Percentiles rank a stretch among this genome's conserved stretches.
phyloP scores from a whole-genome alignment of 2,888 invertebrate species.

The Drosophila heteroneura region DNA sequence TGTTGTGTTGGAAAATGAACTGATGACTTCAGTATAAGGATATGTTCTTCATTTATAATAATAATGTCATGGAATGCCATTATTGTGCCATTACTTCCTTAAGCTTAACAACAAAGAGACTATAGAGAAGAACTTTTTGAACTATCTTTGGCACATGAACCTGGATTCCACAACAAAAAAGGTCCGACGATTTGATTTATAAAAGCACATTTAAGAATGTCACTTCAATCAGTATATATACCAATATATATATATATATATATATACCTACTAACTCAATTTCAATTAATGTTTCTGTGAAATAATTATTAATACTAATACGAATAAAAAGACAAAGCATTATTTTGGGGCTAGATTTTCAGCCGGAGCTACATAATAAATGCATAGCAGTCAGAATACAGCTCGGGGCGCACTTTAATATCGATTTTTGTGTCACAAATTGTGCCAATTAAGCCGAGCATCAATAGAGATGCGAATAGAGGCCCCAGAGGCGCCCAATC shows the following conservation, averaged over 20 bases:
- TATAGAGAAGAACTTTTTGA: neutral
- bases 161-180: neutral
- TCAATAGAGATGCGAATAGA: neutral
- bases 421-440: constrained; percentile 44
- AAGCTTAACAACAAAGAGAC: neutral
- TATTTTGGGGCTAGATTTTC: neutral
- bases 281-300: neutral
- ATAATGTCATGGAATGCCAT: neutral
- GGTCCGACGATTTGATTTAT: neutral
- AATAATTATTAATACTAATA: neutral
- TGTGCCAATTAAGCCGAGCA: constrained; percentile 55
- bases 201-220: too few species aligned
- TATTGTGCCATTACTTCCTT: neutral
- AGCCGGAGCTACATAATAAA: neutral
- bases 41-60: rapidly evolving
- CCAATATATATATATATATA: too few species aligned
- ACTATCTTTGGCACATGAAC: neutral
- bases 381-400: neutral
- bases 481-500: constrained; percentile 1
- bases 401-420: neutral
- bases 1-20: neutral
- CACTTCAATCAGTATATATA: too few species aligned
- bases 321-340: neutral
- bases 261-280: neutral
- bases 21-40: neutral